These are phyloP conservation scores for Echinarachnius parma DNA, from an alignment of 53 echinoderm and acorn worm species.

Conservation along the genomic window DNA sequence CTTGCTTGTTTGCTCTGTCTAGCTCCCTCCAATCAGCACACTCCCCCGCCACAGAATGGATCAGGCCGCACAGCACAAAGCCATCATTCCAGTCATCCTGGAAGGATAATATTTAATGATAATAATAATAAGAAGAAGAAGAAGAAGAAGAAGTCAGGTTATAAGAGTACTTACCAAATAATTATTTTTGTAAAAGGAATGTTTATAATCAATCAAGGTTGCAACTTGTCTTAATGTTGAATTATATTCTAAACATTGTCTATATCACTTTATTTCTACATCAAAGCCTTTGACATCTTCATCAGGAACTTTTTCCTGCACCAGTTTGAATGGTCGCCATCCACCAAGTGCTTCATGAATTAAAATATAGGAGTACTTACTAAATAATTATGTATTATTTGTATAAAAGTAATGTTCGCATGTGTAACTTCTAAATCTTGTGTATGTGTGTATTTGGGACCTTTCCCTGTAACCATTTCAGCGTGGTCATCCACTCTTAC, in stretches of 20 bases:
- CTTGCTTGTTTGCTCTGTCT: constrained; percentile 69
- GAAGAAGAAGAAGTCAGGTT: too few species aligned
- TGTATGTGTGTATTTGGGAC: too few species aligned
- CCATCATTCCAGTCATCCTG: constrained; percentile 98
- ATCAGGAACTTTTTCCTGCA: constrained; percentile 77
- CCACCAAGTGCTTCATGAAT: constrained; percentile 88
- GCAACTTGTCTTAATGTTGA: not conserved
- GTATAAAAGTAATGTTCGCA: too few species aligned
- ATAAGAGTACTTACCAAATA: too few species aligned
- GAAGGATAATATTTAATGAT: too few species aligned
- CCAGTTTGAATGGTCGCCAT: constrained; percentile 94
- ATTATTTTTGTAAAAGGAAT: not conserved
- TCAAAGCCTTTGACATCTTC: constrained; percentile 86
- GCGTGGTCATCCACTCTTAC: too few species aligned
- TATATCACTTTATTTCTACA: constrained; percentile 33
- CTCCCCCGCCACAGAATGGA: constrained; percentile 65
- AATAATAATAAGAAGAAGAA: too few species aligned
- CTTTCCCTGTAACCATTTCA: too few species aligned
- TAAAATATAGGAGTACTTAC: constrained; percentile 87
- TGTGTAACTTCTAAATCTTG: too few species aligned
- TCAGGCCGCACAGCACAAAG: constrained; percentile 77
- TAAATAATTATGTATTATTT: too few species aligned
- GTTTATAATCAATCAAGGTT: too few species aligned
- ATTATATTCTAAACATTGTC: not conserved
- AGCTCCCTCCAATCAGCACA: constrained; percentile 77